Base-by-base conservation (phyloP, 2,888 invertebrate species). In the Caenorhabditis afra region DNA sequence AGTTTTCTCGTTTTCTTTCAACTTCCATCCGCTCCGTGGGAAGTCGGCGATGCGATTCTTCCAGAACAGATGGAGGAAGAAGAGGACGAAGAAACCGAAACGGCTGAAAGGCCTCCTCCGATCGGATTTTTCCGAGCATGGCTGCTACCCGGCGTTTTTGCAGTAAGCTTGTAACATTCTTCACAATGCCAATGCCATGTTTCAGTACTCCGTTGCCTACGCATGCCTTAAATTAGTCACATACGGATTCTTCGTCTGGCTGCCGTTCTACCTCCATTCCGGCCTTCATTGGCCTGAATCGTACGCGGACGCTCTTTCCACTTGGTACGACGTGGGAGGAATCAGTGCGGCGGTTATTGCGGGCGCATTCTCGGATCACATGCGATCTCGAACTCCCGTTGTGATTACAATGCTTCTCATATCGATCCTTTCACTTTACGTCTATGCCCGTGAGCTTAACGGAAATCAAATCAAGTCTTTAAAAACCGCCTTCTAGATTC, bases 241-340 rank as follows among this genome's bases (percentile, higher is more conserved):
- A 81, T 92, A 92, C 79, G 91, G 91, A 1, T 91, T 92, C 85
- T 91, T 92, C 88, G 92, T 92, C 88, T 92, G 92, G 92, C 83
- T 92, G 52, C 92, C 92, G 20, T 91, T 87, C 81, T 92, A 92
- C 81, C 86, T 87, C 12, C 78, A 81, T 39, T 61, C 70, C 16
- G 76, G 70, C 1, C 37, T 80, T 8, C 80, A 80, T n/a, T 83
- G 83, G 83, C 71, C 81, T 7, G 85, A 85, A 71, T 64, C 76
- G 4, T 82, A 84, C 35, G 85, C 86, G 1, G 92, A 91, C 83
- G 75, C 89, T 37, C 88, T 92, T 41, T 92, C 92, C 7, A 91
- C 91, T 35, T 92, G 91, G 91, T 92, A 92, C 84, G 92, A 92
- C 86, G 89, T 91, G 29, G 92, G 92, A 20, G 91, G 91, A 29